These are phyloP conservation scores for Pangasius macronema DNA, from an alignment of 2,797 vertebrate genomes.

Conservation along the genomic window DNA sequence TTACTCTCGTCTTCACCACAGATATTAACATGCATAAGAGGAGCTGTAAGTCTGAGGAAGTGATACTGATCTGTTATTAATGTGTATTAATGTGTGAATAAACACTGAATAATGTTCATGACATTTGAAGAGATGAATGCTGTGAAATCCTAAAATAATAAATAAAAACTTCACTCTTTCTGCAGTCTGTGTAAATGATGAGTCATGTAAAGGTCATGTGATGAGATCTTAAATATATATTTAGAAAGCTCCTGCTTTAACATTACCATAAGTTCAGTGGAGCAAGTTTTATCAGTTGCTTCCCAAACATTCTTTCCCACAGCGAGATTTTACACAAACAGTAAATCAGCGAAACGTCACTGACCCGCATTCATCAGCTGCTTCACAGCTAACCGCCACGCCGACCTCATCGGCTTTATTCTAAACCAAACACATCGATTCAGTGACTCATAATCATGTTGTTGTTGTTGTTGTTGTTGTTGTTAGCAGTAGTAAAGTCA, in stretches of 20 bases:
- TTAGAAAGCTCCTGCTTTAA: neutral
- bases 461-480: too few species aligned
- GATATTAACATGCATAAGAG: too few species aligned
- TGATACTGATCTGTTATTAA: neutral
- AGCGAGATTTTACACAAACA: neutral
- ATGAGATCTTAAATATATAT: constrained; percentile 1
- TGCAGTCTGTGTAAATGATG: neutral
- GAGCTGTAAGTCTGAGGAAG: neutral
- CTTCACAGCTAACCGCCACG: neutral
- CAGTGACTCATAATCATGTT: too few species aligned
- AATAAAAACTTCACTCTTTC: neutral
- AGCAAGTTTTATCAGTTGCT: neutral
- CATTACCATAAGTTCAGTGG: neutral
- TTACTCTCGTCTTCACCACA: neutral
- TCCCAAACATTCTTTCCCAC: neutral
- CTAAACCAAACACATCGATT: too few species aligned
- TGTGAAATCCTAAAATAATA: neutral
- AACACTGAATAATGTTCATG: neutral
- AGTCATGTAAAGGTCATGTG: neutral
- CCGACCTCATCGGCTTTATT: neutral
- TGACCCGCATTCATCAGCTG: neutral
- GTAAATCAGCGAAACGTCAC: neutral
- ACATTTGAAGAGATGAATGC: neutral
- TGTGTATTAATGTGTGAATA: neutral
- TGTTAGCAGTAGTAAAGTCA: too few species aligned